These are phyloP conservation scores for Stenotaenia linearis DNA, from an alignment of 2,888 invertebrate species.

Conservation along the genomic window DNA sequence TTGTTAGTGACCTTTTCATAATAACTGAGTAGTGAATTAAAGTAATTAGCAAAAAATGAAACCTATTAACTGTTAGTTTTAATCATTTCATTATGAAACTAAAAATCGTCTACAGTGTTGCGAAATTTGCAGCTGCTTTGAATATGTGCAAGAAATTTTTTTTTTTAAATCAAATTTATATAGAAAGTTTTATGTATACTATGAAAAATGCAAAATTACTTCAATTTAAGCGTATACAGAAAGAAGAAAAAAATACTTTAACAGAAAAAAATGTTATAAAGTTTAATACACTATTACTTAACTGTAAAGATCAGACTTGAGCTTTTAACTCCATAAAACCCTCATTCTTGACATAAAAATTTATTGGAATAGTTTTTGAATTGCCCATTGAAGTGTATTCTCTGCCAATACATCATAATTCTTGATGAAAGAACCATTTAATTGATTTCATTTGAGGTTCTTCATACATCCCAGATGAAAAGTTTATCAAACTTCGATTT, in stretches of 20 bases:
- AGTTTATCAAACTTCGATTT: not conserved
- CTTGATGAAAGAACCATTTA: not conserved
- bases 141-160: no score
- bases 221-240: no score
- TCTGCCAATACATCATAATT: not conserved
- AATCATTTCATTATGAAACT: not conserved
- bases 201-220: no score
- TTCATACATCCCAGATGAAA: not conserved
- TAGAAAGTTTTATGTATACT: no score
- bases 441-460: not conserved
- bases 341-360: not conserved
- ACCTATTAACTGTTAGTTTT: not conserved
- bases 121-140: no score
- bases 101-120: not conserved
- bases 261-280: no score
- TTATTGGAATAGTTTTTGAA: not conserved
- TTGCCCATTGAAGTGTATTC: not conserved
- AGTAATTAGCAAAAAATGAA: conserved; percentile 14
- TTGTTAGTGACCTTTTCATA: conserved; percentile 10
- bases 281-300: not conserved
- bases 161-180: no score
- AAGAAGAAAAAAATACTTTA: no score
- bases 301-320: no score
- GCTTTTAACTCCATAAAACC: not conserved
- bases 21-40: not conserved